A percentile compares a stretch with the other conserved stretches of the same genome.
phyloP scores from a whole-genome alignment of 92 coral and sea anemone species.

The Umimayanthus chanpuru region DNA sequence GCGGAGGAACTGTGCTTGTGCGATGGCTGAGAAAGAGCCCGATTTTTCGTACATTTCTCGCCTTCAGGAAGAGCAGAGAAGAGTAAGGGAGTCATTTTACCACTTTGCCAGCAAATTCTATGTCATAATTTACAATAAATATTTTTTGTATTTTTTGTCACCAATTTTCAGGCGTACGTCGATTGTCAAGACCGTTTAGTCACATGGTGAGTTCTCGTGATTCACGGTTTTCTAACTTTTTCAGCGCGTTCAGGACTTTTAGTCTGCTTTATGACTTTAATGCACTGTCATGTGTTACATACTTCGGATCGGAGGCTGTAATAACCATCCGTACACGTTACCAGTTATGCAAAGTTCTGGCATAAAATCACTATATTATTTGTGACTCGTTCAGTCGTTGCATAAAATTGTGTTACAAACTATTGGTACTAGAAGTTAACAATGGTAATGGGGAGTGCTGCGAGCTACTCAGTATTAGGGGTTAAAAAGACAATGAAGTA shows the following conservation, averaged over 20 bases:
- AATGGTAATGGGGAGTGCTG: too few relatives aligned
- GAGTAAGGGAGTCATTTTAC: slow-evolving; percentile 50
- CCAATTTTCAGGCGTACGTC: slow-evolving; percentile 57
- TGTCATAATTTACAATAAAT: neutral
- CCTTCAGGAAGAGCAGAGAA: slow-evolving; percentile 77
- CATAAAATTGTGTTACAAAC: too few relatives aligned
- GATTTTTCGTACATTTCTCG: slow-evolving; percentile 71
- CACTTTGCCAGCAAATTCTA: neutral
- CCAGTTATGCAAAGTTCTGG: neutral
- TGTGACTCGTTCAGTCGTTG: too few relatives aligned
- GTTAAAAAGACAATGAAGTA: too few relatives aligned
- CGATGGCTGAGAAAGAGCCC: slow-evolving; percentile 51
- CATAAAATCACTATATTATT: neutral
- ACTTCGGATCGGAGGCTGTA: neutral
- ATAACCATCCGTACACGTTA: too few relatives aligned
- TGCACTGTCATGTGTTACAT: neutral
- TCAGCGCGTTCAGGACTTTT: neutral
- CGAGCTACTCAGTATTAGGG: too few relatives aligned
- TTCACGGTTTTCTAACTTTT: too few relatives aligned
- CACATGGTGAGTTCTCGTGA: slow-evolving; percentile 92
- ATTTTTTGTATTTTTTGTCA: neutral
- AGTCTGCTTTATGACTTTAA: neutral
- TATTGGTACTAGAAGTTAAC: too few relatives aligned
- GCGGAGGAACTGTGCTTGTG: slow-evolving; percentile 37
- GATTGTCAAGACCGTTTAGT: slow-evolving; percentile 71